Conservation (phyloP, 1,140 invertebrate genomes). For the Brachionus manjavacas region DNA sequence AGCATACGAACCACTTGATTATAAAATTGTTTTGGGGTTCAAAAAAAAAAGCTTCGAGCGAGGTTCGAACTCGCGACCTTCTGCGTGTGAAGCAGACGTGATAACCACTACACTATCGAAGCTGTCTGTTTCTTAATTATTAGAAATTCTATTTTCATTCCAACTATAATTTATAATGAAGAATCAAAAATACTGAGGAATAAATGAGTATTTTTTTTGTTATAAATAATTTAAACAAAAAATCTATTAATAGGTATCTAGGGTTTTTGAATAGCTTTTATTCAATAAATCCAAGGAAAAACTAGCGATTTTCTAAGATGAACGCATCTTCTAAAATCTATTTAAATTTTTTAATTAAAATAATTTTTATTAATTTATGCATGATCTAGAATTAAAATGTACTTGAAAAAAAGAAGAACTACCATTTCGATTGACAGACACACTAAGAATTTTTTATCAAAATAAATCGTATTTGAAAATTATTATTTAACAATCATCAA, state of each 20-base stretch:
- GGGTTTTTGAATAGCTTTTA: background rate
- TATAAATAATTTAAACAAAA: background rate
- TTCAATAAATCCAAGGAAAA: background rate
- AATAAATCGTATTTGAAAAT: too few relatives aligned
- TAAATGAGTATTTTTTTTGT: background rate
- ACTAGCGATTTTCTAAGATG: too few relatives aligned
- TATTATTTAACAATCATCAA: too few relatives aligned
- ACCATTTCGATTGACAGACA: too few relatives aligned
- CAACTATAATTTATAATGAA: background rate
- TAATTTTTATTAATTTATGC: too few relatives aligned
- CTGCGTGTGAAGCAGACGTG: constrained; percentile 36
- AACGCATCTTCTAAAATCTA: too few relatives aligned
- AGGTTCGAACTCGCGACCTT: constrained; percentile 36
- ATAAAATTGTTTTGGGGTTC: background rate
- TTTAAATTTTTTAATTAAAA: too few relatives aligned
- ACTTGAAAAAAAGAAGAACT: too few relatives aligned
- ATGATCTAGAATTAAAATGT: too few relatives aligned
- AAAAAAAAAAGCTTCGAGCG: constrained; percentile 28
- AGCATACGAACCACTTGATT: too few relatives aligned
- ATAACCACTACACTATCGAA: constrained; percentile 37
- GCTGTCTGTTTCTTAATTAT: background rate
- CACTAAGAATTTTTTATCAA: too few relatives aligned
- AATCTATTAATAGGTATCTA: background rate
- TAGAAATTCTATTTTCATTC: background rate
- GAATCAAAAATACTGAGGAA: background rate